Evolutionary conservation across 1,140 invertebrate genomes (phyloP).

Genomic region (Drosophila sechellia): DNA sequence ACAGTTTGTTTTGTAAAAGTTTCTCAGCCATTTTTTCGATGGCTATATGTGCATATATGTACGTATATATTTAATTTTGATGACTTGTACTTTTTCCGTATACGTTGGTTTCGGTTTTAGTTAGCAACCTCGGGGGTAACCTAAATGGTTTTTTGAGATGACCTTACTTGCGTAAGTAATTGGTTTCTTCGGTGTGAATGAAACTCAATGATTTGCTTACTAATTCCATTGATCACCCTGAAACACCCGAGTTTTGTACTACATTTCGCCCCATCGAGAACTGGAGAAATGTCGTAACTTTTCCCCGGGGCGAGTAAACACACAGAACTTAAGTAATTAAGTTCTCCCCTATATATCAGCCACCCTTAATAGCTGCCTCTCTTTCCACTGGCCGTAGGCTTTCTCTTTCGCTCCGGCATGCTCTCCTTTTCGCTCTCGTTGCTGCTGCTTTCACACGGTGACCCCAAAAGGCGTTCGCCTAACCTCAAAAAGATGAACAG

Average conservation of each 20-base stretch:
- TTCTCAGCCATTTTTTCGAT: constrained; percentile 40
- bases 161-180: constrained; percentile 64
- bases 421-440: constrained; percentile 25
- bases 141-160: constrained; percentile 50
- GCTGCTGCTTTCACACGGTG: constrained; percentile 41
- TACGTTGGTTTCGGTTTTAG: constrained; percentile 48
- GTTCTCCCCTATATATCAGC: constrained; percentile 27
- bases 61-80: constrained; percentile 60
- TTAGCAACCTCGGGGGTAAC: constrained; percentile 68
- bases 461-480: constrained; percentile 60
- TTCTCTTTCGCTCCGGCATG: constrained; percentile 15
- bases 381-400: not conserved
- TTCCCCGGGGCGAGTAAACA: constrained; percentile 40
- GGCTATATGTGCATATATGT: constrained; percentile 1
- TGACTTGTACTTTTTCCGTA: constrained; percentile 59
- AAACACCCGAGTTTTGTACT: not conserved
- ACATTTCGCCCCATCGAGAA: constrained; percentile 1
- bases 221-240: constrained; percentile 32
- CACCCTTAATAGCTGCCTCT: constrained; percentile 9
- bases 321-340: constrained; percentile 62
- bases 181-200: constrained; percentile 39
- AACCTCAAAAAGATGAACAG: constrained; percentile 57
- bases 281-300: constrained; percentile 39
- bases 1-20: constrained; percentile 58
- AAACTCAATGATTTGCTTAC: constrained; percentile 47